Base-by-base conservation (phyloP, 2,888 invertebrate genomes). In the Drosophila pegasa region DNA sequence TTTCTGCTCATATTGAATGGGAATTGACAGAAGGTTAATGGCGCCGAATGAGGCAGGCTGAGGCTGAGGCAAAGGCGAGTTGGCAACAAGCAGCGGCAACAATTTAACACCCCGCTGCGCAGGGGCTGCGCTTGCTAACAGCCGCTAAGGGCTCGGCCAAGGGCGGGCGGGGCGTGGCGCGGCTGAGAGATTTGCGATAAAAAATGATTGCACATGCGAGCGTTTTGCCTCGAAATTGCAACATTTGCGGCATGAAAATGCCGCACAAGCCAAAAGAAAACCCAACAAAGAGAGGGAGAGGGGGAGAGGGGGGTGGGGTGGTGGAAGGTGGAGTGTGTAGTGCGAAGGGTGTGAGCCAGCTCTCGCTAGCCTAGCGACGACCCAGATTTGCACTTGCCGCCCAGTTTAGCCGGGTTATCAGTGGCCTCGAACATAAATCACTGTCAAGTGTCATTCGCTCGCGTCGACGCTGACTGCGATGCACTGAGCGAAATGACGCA, bases 371-470 rank as follows among this genome's bases (percentile, higher is more conserved):
- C 54, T 20, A 50, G 75, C 63, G 27, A 31, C 67, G 74, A 78
- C 78, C 73, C 70, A 85, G 83, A 87, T 89, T 87, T 83, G 73
- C 89, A 83, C 85, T 84, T 88, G 88, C 79, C 75, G 72, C 77
- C 68, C 82, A 82, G 68, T 75, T 74, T 83, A 67, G 78, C 64
- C 65, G 71, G 80, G 89, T 89, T 90, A 89, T 91, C 90, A 91
- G 89, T 88, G 81, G 84, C 81, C 82, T 78, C 83, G 83, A 76
- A 84, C 83, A 91, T 91, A 92, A 91, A 92, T 91, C 92, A 91
- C 91, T 91, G 92, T 92, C 91, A 91, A 90, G 89, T 90, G 91
- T 90, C 91, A 91, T 90, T 91, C 90, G 90, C 90, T 63, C 22
- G 70, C 62, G 60, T 71, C 57, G 55, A 51, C 58, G 73, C 56